Base-by-base conservation (phyloP, 64 coral and sea anemone species). In the Trachythela sp. region DNA sequence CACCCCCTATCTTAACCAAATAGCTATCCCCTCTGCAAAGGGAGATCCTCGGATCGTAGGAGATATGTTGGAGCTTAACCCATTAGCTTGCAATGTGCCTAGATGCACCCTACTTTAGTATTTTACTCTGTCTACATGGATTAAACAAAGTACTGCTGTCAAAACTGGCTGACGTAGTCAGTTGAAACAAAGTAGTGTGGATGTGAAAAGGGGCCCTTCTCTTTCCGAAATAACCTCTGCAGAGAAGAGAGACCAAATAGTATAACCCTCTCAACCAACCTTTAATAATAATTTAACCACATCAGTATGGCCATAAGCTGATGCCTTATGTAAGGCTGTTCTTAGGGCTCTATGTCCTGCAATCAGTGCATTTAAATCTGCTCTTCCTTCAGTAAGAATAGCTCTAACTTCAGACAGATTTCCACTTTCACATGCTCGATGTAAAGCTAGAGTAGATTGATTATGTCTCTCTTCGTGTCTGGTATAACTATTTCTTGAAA, bases 381-480 rank as follows among this genome's bases (percentile, higher is more conserved):
- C 48, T 41, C 40, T 83, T 60, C 85, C 87, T 37, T 88, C 71
- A 0, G 42, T 49, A 49, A 99, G 58, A 30, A 99, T 37, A 32
- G 71, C 68, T 11, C 20, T 30, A 22, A 95, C 56, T 29, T 90
- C 85, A 24, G 36, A n/a, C 1, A 85, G 59, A 90, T 95, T 91
- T 17, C 96, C 96, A 37, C 88, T 85, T 34, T 99, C 93, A 39
- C 93, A 91, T 6, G 96, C 96, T 88, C 89, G 93, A 40, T 95
- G 90, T 26, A 99, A 77, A 40, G 70, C 85, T 38, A 80, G 15
- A 0, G 75, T 80, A 4, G 31, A 35, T 80, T 80, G 75, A 35
- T 30, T 38, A 36, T 37, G 75, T 68, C 15, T 68, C 15, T 68
- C 59, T 68, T 68, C 59, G 7, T n/a, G 20, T 4, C 11, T 45